These are phyloP conservation scores for Macaria liturata DNA, from an alignment of 2,888 invertebrate genomes.

Conservation along the genomic window DNA sequence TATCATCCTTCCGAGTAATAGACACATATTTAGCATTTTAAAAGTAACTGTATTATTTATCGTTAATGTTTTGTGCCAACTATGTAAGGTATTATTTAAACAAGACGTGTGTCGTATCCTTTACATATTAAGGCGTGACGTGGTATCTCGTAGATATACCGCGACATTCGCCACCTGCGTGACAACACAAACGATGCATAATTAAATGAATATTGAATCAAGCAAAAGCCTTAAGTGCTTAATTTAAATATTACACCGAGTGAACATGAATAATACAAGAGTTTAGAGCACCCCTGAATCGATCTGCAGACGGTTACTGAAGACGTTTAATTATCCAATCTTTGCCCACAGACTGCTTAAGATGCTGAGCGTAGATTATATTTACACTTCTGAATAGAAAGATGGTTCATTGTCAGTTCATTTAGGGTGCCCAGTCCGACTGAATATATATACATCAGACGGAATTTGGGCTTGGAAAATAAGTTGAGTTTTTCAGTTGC, in stretches of 20 bases:
- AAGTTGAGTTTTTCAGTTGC: too few species aligned
- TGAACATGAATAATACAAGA: conserved; percentile 60
- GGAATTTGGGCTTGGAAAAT: too few species aligned
- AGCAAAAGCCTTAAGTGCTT: conserved; percentile 52
- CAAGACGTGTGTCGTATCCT: too few species aligned
- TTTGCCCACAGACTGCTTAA: conserved; percentile 18
- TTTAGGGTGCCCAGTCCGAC: conserved; percentile 7
- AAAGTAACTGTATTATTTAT: too few species aligned
- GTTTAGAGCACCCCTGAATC: conserved; percentile 46
- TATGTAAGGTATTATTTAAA: too few species aligned
- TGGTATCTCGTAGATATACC: conserved; percentile 8
- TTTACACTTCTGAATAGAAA: conserved; percentile 15
- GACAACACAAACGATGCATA: conserved; percentile 37
- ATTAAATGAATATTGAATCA: conserved; percentile 56
- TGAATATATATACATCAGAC: too few species aligned
- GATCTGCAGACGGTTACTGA: conserved; percentile 38
- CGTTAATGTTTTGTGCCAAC: too few species aligned
- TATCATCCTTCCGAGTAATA: too few species aligned
- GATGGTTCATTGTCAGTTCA: conserved; percentile 15
- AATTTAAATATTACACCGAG: conserved; percentile 60
- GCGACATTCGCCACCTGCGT: background rate
- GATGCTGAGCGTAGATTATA: conserved; percentile 17
- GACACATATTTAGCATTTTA: too few species aligned
- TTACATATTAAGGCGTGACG: too few species aligned
- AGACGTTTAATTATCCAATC: conserved; percentile 43